Evolutionary conservation across 2,888 invertebrate genomes (phyloP).

Genomic region (Crioceris asparagi): DNA sequence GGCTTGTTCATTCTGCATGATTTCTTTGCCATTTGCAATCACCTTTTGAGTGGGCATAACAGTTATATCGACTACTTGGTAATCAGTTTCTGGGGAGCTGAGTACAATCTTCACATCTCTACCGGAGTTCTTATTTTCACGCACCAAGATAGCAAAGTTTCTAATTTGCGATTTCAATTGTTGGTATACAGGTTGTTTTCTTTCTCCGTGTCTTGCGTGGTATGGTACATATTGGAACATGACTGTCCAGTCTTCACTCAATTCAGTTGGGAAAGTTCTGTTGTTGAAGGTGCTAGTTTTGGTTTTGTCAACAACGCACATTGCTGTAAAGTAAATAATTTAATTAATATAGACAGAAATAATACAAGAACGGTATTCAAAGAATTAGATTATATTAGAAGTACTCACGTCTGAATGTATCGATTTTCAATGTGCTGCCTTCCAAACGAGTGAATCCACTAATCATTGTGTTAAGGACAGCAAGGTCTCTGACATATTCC

Average conservation of each 20-base stretch:
- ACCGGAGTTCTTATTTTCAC: slow-evolving; percentile 32
- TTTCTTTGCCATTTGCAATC: slow-evolving; percentile 38
- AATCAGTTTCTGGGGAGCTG: slow-evolving; percentile 30
- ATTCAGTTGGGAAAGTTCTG: slow-evolving; percentile 44
- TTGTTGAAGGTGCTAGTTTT: slow-evolving; percentile 55
- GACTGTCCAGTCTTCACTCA: slow-evolving; percentile 48
- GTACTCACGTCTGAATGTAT: slow-evolving; percentile 49
- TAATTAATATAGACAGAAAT: too few relatives aligned
- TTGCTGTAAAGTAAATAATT: slow-evolving; percentile 38
- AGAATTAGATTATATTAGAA: too few relatives aligned
- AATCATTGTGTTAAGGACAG: slow-evolving; percentile 41
- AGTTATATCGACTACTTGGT: slow-evolving; percentile 34
- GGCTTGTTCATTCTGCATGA: slow-evolving; percentile 24
- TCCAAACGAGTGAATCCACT: slow-evolving; percentile 31
- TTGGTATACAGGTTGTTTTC: slow-evolving; percentile 26
- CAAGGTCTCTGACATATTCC: slow-evolving; percentile 32
- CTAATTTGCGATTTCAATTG: slow-evolving; percentile 31
- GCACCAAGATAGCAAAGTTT: slow-evolving; percentile 37
- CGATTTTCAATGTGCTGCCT: slow-evolving; percentile 22
- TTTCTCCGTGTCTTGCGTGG: slow-evolving; percentile 25
- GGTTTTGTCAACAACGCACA: slow-evolving; percentile 50
- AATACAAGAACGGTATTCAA: too few relatives aligned
- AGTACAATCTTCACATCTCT: slow-evolving; percentile 41
- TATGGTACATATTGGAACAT: slow-evolving; percentile 42
- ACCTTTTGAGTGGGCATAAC: slow-evolving; percentile 31